Percentiles rank a stretch among this genome's conserved stretches.
These are phyloP conservation scores for Ptychoptera albimana DNA, from an alignment of 2,888 invertebrate genomes.

Conservation along the genomic window DNA sequence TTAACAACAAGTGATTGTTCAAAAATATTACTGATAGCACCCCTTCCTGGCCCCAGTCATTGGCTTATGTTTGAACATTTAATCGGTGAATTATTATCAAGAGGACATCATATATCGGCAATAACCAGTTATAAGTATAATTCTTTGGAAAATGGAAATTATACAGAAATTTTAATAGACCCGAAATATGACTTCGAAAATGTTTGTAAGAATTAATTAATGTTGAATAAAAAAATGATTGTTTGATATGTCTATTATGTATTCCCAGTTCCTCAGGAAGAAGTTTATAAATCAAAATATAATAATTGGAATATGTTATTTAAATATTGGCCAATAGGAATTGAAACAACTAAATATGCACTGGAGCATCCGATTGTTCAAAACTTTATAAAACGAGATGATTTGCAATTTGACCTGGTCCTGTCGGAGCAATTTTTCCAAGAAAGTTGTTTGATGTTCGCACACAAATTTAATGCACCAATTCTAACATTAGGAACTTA, in stretches of 20 bases:
- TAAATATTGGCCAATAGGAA: constrained; percentile 23
- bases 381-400: constrained; percentile 21
- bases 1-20: constrained; percentile 6
- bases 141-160: constrained; percentile 27
- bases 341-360: constrained; percentile 22
- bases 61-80: constrained; percentile 31
- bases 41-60: constrained; percentile 29
- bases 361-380: constrained; percentile 21
- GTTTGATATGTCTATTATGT: background rate
- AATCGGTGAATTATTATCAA: constrained; percentile 20
- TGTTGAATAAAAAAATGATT: background rate
- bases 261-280: constrained; percentile 21
- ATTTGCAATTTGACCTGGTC: constrained; percentile 28
- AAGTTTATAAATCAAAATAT: constrained; percentile 23
- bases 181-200: constrained; percentile 25
- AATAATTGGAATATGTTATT: constrained; percentile 24
- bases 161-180: constrained; percentile 27
- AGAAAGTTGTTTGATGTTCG: constrained; percentile 31
- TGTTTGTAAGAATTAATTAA: constrained; percentile 18
- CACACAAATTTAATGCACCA: constrained; percentile 28
- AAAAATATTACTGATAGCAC: constrained; percentile 27
- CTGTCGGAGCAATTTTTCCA: constrained; percentile 31
- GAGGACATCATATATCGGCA: constrained; percentile 32
- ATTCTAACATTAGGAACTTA: constrained; percentile 27
- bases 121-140: constrained; percentile 20